Evolutionary conservation across 1,140 invertebrate genomes (phyloP).

Genomic region (Dinoponera quadriceps): DNA sequence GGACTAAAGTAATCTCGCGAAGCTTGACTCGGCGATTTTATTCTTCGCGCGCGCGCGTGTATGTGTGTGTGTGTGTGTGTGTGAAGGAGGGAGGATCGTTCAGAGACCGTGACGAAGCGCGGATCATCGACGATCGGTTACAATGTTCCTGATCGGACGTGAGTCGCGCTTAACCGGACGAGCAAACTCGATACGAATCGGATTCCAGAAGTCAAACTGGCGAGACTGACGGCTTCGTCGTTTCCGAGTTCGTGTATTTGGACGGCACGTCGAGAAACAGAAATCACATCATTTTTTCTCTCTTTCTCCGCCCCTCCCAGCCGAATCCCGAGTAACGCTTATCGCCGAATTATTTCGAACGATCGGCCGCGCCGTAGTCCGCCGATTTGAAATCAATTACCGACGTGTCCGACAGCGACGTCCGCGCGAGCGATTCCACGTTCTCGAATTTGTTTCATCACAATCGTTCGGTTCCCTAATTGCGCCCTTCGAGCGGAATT

Average conservation of each 20-base stretch:
- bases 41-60: not conserved
- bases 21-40: slow-evolving; percentile 29
- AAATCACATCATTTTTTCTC: not conserved
- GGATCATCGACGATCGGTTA: slow-evolving; percentile 1
- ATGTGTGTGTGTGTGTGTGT: too few relatives aligned
- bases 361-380: not conserved
- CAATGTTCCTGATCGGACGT: slow-evolving; percentile 22
- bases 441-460: slow-evolving; percentile 52
- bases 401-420: not conserved
- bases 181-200: not conserved
- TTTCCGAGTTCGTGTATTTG: not conserved
- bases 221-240: not conserved
- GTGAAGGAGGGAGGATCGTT: not conserved
- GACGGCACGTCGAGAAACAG: not conserved
- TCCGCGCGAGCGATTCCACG: not conserved
- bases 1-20: slow-evolving; percentile 45
- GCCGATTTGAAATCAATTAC: not conserved
- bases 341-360: not conserved
- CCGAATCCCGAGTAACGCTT: not conserved
- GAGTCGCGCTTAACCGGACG: slow-evolving; percentile 7
- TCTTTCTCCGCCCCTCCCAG: not conserved
- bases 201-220: not conserved
- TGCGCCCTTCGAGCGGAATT: slow-evolving; percentile 54
- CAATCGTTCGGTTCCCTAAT: slow-evolving; percentile 44
- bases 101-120: not conserved